These are phyloP conservation scores for Chromis chromis DNA, from an alignment of 2,797 vertebrate species.

Conservation along the genomic window DNA sequence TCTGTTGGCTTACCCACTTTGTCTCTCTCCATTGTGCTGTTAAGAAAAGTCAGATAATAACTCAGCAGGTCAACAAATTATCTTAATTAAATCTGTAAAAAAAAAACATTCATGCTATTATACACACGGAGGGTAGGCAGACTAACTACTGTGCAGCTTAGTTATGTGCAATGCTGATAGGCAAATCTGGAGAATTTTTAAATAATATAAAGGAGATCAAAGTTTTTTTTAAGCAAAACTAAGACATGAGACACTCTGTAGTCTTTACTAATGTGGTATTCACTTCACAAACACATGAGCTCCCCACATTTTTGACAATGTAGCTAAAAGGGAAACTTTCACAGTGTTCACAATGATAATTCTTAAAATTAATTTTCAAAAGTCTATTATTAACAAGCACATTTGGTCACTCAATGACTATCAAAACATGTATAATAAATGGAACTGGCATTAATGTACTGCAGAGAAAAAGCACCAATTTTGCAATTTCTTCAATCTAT, in stretches of 20 bases:
- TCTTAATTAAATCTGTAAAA: not conserved
- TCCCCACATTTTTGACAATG: not conserved
- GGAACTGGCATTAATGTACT: not conserved
- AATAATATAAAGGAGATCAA: not conserved
- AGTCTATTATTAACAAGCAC: not conserved
- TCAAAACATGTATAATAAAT: not conserved
- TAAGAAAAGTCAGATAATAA: constrained; percentile 18
- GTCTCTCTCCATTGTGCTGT: constrained; percentile 98
- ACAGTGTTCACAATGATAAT: not conserved
- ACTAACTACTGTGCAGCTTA: not conserved
- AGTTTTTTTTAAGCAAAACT: too few species aligned
- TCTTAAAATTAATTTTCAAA: not conserved
- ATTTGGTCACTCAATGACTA: not conserved
- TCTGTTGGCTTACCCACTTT: constrained; percentile 98
- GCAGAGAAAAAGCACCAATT: not conserved
- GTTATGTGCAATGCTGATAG: not conserved
- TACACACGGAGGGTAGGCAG: not conserved
- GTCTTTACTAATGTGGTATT: too few species aligned
- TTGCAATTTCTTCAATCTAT: not conserved
- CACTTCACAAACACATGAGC: not conserved
- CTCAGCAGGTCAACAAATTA: not conserved
- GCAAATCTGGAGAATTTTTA: not conserved
- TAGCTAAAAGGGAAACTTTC: not conserved
- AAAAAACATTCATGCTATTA: not conserved
- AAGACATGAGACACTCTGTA: too few species aligned